Evolutionary conservation across 2,797 vertebrate genomes (phyloP).

Genomic region (Trichosurus vulpecula): DNA sequence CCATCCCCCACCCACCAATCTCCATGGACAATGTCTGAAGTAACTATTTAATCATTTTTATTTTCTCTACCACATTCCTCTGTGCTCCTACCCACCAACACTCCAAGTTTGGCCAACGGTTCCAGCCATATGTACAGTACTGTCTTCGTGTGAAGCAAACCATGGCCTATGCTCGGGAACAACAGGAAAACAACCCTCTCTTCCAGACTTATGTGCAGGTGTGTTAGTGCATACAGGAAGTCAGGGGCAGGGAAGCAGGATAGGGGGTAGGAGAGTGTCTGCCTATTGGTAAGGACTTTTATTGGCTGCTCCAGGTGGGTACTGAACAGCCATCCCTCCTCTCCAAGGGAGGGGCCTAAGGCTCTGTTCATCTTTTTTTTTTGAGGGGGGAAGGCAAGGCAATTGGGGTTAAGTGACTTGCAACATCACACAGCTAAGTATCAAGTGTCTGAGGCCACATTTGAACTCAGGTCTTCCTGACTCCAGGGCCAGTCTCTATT

Average conservation of each 20-base stretch:
- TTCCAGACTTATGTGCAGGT: conserved; percentile 88
- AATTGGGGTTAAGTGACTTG: no score
- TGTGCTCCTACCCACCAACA: neutral
- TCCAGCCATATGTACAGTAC: conserved; percentile 87
- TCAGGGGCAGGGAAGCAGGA: neutral
- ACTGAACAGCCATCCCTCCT: neutral
- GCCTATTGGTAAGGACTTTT: neutral
- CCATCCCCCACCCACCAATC: neutral
- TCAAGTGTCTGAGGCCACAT: no score
- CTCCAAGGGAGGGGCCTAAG: neutral
- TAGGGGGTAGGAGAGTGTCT: neutral
- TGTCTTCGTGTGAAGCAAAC: conserved; percentile 87
- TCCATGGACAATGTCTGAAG: neutral
- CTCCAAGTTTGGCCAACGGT: conserved; percentile 86
- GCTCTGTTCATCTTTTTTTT: neutral
- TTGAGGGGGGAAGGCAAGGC: no score
- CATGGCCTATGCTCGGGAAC: conserved; percentile 86
- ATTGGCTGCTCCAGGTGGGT: neutral
- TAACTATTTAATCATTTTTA: neutral
- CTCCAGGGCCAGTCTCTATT: no score
- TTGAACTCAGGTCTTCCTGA: no score
- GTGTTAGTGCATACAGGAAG: neutral
- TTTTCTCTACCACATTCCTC: neutral
- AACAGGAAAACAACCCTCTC: conserved; percentile 85
- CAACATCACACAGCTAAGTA: no score